Percentiles rank a stretch among this genome's conserved stretches.
Conservation (phyloP, 2,113 vertebrate genomes). For the Leptobrachium ailaonicum region DNA sequence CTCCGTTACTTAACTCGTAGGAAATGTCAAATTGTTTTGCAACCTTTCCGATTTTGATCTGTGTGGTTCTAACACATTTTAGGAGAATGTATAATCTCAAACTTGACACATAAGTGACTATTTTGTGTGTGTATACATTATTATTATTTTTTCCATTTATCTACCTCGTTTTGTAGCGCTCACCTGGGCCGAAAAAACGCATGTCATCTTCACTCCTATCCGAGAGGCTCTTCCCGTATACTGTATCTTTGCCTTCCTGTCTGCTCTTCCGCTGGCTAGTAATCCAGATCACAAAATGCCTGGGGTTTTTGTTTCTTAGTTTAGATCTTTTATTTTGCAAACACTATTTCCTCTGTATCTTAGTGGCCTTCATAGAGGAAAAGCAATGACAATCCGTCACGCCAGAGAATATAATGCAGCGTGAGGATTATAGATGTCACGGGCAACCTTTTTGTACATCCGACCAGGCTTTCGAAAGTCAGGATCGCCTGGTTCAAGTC, state of each 20-base stretch:
- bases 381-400: not conserved
- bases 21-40: too few relatives aligned
- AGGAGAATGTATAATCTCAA: constrained; percentile 58
- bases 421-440: not conserved
- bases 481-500: too few relatives aligned
- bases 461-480: too few relatives aligned
- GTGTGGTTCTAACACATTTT: constrained; percentile 38
- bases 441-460: too few relatives aligned
- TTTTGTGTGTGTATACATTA: not conserved
- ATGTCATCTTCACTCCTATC: constrained; percentile 54
- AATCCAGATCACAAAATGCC: not conserved
- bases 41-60: constrained; percentile 35
- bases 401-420: not conserved
- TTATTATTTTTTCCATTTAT: constrained; percentile 46
- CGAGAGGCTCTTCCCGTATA: constrained; percentile 43
- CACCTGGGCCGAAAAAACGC: constrained; percentile 47
- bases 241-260: constrained; percentile 47
- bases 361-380: constrained; percentile 2
- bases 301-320: not conserved
- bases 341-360: not conserved
- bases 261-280: constrained; percentile 14
- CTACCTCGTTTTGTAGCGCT: constrained; percentile 65
- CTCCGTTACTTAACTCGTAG: too few relatives aligned
- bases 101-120: constrained; percentile 48
- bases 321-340: not conserved